Base-by-base conservation (phyloP, 2,888 invertebrate genomes). In the Sipha maydis region DNA sequence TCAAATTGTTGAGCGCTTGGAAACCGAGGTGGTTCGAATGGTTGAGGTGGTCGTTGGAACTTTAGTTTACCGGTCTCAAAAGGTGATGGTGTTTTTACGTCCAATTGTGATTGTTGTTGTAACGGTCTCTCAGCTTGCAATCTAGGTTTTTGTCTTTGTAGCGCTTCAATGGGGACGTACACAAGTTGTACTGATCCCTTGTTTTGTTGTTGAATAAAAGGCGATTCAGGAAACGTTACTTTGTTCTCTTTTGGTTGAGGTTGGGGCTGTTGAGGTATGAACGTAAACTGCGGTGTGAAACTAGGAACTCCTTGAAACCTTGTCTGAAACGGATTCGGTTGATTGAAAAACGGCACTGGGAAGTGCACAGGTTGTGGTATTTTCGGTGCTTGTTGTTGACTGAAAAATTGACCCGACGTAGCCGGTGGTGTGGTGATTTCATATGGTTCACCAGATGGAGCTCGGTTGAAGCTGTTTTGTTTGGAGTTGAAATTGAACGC, bases 121-220 rank as follows among this genome's bases (percentile, higher is more conserved):
- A 75, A n/a, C 0, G 88, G n/a, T 90, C 89, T 89, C 92, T 91
- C 92, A 38, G 67, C 28, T 76, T 88, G 88, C 1, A 76, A 48
- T 14, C 88, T 82, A 14, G 88, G 88, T 48, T 88, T 88, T 82
- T 88, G 88, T n/a, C 92, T 91, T 91, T 93, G 94, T 38, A 96
- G 92, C 0, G 95, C 94, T 91, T 97, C 96, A 41, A 96, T 93
- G 9, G 97, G 97, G 0, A 97, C 96, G 91, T 97, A 97, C 0
- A 97, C 93, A 69, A 97, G 92, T 91, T 97, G 96, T 0, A 96
- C 95, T 92, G 95, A 94, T 92, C 95, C 95, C 90, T 93, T 92
- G 41, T 89, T 89, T 73, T 80, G 88, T 61, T 88, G 88, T 31
- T 88, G 88, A 19, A 80, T 76, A 19, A 88, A 88, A 9, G 88